Evolutionary conservation across 2,113 vertebrate genomes (phyloP).

Genomic region (Candoia aspera): DNA sequence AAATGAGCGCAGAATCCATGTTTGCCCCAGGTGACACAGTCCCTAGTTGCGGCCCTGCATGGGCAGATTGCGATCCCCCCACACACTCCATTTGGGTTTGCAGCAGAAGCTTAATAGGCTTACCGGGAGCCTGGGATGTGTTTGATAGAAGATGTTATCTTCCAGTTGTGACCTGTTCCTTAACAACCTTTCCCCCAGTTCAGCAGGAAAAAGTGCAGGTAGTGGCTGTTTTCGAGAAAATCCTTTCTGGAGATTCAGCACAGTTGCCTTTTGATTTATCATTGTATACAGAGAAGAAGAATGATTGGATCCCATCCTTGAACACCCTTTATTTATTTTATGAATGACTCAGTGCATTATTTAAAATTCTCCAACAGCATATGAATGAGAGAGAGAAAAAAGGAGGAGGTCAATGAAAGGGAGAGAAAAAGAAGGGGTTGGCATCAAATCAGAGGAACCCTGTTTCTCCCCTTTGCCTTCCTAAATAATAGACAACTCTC

Average conservation of each 20-base stretch:
- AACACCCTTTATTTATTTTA: constrained; percentile 27
- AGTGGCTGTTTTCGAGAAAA: neutral
- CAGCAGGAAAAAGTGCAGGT: neutral
- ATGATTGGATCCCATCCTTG: constrained; percentile 12
- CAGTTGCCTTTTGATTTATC: constrained; percentile 8
- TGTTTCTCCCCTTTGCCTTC: neutral
- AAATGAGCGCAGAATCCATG: too few species aligned
- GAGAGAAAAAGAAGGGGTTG: neutral
- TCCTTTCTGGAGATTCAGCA: constrained; percentile 13
- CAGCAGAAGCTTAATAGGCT: neutral
- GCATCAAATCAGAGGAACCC: neutral
- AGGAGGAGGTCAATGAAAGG: neutral
- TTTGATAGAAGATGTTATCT: neutral
- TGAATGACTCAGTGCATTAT: constrained; percentile 3
- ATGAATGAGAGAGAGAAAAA: neutral
- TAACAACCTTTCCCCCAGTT: neutral
- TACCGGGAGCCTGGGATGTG: neutral
- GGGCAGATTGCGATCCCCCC: neutral
- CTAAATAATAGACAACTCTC: neutral
- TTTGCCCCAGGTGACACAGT: too few species aligned
- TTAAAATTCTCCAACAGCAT: constrained; percentile 25
- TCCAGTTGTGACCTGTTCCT: neutral
- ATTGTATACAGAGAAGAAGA: constrained; percentile 18
- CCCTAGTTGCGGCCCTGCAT: too few species aligned
- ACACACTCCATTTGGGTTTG: neutral